Percentiles rank a stretch among this genome's conserved stretches.
phyloP scores from a whole-genome alignment of 2,888 invertebrate genomes.

The Patella ulyssiponensis region DNA sequence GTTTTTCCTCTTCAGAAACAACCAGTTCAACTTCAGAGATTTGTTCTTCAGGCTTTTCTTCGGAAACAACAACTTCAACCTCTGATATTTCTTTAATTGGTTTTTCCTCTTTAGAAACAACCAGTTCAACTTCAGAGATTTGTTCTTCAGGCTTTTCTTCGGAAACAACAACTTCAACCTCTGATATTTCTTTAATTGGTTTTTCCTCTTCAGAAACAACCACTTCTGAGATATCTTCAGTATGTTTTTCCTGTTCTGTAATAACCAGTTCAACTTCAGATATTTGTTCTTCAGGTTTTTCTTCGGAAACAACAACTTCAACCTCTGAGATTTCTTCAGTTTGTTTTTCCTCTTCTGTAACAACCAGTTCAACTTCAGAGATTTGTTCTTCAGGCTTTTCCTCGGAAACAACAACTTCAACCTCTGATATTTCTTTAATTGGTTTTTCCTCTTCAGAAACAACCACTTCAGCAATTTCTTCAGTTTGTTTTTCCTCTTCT shows the following conservation, averaged over 20 bases:
- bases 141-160: slow-evolving; percentile 14
- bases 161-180: background rate
- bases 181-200: background rate
- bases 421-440: too few relatives aligned
- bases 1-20: slow-evolving; percentile 13
- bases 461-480: too few relatives aligned
- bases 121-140: slow-evolving; percentile 18
- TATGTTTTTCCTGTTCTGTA: background rate
- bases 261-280: slow-evolving; percentile 17
- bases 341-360: background rate
- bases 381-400: too few relatives aligned
- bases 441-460: too few relatives aligned
- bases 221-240: background rate
- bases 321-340: background rate
- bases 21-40: slow-evolving; percentile 16
- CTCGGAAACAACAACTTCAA: too few relatives aligned
- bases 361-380: slow-evolving; percentile 41
- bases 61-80: background rate
- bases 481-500: too few relatives aligned
- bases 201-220: slow-evolving; percentile 11
- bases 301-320: slow-evolving; percentile 8
- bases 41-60: background rate
- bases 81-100: slow-evolving; percentile 19
- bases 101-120: slow-evolving; percentile 8
- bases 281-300: background rate